Conservation (phyloP, 2,888 invertebrate species). For the Eurytoma adleriae region DNA sequence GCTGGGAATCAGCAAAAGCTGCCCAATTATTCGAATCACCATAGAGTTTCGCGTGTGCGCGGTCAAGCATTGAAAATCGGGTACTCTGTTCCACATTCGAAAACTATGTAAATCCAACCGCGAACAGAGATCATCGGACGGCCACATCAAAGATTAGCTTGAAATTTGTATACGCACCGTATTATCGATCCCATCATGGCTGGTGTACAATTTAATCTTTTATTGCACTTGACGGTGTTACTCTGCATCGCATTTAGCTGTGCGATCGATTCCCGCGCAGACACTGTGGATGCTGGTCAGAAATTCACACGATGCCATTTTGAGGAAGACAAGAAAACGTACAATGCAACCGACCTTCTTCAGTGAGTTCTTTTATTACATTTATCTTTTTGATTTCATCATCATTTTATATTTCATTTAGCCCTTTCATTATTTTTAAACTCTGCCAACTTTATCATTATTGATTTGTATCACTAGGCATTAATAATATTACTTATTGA, state of each 20-base stretch:
- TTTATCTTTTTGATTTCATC: constrained; percentile 2
- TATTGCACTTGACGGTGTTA: constrained; percentile 37
- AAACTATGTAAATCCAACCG: constrained; percentile 54
- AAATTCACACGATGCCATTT: constrained; percentile 61
- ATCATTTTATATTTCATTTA: not conserved
- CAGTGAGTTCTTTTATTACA: constrained; percentile 62
- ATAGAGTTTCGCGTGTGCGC: too few relatives aligned
- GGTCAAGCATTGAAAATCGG: constrained; percentile 33
- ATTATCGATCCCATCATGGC: not conserved
- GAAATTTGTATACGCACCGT: not conserved
- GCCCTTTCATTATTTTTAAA: too few relatives aligned
- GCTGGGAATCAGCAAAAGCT: too few relatives aligned
- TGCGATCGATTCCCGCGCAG: constrained; percentile 24
- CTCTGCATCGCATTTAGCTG: constrained; percentile 1
- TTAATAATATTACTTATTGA: too few relatives aligned
- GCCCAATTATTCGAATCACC: too few relatives aligned
- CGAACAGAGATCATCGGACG: not conserved
- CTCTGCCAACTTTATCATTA: too few relatives aligned
- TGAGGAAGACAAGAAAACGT: constrained; percentile 60
- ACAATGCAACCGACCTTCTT: constrained; percentile 67
- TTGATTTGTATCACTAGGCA: too few relatives aligned
- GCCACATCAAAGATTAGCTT: not conserved
- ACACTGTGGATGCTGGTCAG: not conserved
- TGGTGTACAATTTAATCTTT: constrained; percentile 29
- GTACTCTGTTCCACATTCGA: constrained; percentile 1